phyloP scores from a whole-genome alignment of 2,888 invertebrate species.

The Agrotis exclamationis region DNA sequence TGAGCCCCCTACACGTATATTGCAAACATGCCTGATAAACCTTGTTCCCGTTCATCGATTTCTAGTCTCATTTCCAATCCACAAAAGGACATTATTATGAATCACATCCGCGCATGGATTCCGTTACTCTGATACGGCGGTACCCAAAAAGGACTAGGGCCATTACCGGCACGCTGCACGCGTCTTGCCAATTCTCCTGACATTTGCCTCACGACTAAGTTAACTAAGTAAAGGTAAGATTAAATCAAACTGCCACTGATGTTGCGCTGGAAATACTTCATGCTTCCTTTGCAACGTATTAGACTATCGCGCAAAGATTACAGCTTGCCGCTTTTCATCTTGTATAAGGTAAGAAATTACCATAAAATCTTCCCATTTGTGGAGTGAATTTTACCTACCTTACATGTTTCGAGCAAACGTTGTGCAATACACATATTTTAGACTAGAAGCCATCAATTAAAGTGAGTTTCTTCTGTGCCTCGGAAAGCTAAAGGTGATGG shows the following conservation, averaged over 20 bases:
- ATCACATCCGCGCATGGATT: conserved; percentile 24
- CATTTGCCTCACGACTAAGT: conserved; percentile 67
- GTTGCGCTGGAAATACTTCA: conserved; percentile 24
- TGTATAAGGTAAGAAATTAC: conserved; percentile 8
- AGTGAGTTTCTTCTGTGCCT: too few species aligned
- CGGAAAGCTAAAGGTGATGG: too few species aligned
- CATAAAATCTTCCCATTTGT: conserved; percentile 4
- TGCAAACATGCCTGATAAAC: conserved; percentile 2
- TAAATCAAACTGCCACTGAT: conserved; percentile 42
- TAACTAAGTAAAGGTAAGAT: conserved; percentile 54
- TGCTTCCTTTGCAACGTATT: conserved; percentile 6
- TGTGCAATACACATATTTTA: background rate
- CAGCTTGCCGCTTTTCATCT: conserved; percentile 23
- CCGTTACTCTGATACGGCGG: conserved; percentile 30
- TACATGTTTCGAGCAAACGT: background rate
- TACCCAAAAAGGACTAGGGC: conserved; percentile 63
- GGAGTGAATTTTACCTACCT: background rate
- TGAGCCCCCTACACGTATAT: background rate
- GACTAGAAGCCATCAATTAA: background rate
- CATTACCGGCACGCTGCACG: conserved; percentile 70
- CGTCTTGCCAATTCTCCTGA: conserved; percentile 67
- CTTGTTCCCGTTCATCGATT: conserved; percentile 19
- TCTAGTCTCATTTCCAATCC: conserved; percentile 21
- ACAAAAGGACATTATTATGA: conserved; percentile 30
- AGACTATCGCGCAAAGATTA: conserved; percentile 16